These are phyloP conservation scores for Sinosuthora webbiana DNA, from an alignment of 2,113 vertebrate genomes.

Conservation along the genomic window DNA sequence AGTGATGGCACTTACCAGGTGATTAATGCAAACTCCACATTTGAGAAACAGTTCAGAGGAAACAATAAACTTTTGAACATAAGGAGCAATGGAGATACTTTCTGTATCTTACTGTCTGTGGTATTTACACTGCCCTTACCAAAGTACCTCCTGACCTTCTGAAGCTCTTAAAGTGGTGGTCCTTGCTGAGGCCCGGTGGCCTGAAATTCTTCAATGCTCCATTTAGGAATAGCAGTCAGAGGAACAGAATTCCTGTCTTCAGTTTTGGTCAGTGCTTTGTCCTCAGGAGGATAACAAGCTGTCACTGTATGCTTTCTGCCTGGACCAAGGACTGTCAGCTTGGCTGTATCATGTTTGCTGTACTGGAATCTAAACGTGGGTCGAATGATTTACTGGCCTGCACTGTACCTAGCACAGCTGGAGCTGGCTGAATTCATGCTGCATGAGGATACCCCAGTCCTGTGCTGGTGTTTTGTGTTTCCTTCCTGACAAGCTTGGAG, in stretches of 20 bases:
- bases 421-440: not conserved
- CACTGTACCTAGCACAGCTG: not conserved
- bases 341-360: accelerated
- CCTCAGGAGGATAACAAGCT: not conserved
- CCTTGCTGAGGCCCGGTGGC: accelerated
- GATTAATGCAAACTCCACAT: not conserved
- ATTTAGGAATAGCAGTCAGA: not conserved
- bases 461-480: not conserved
- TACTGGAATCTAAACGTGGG: not conserved
- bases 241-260: not conserved
- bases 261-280: not conserved
- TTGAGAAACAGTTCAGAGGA: not conserved
- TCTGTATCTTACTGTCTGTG: too few species aligned
- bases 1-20: not conserved
- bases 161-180: not conserved
- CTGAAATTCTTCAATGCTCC: not conserved
- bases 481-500: not conserved
- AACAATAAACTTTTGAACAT: not conserved
- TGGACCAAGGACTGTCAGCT: not conserved
- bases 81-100: not conserved
- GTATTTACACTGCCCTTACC: accelerated
- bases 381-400: not conserved
- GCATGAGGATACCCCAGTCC: not conserved
- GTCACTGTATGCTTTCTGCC: not conserved
- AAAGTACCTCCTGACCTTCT: not conserved